Evolutionary conservation across 2,113 vertebrate species (phyloP).

Genomic region (Crotalus tigris): DNA sequence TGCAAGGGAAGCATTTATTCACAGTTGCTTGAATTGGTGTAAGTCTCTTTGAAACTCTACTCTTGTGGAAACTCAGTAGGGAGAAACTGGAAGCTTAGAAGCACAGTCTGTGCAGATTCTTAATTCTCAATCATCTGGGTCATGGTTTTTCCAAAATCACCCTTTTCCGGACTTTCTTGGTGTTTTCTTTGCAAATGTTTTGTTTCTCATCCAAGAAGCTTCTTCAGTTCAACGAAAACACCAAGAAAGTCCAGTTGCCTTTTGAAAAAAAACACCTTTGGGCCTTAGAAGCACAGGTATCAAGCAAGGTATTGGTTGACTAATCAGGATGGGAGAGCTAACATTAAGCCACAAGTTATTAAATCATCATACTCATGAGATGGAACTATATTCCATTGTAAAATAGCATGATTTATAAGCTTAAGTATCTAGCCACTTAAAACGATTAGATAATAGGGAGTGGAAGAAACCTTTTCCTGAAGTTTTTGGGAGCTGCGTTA

Average conservation of each 20-base stretch:
- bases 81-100: not conserved
- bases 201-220: not conserved
- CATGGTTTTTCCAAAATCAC: not conserved
- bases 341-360: not conserved
- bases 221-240: not conserved
- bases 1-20: not conserved
- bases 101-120: not conserved
- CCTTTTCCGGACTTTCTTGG: not conserved
- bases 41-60: not conserved
- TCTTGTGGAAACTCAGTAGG: not conserved
- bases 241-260: not conserved
- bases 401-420: not conserved
- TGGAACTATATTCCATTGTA: not conserved
- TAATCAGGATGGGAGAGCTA: not conserved
- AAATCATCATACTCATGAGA: not conserved
- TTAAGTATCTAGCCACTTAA: not conserved
- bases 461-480: not conserved
- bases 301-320: not conserved
- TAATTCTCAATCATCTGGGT: not conserved
- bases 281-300: not conserved
- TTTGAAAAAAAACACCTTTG: not conserved
- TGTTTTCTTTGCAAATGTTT: not conserved
- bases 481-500: not conserved
- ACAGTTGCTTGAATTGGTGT: not conserved
- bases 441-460: not conserved